Base-by-base conservation (phyloP, 2,888 invertebrate genomes). In the Andrena hattorfiana region DNA sequence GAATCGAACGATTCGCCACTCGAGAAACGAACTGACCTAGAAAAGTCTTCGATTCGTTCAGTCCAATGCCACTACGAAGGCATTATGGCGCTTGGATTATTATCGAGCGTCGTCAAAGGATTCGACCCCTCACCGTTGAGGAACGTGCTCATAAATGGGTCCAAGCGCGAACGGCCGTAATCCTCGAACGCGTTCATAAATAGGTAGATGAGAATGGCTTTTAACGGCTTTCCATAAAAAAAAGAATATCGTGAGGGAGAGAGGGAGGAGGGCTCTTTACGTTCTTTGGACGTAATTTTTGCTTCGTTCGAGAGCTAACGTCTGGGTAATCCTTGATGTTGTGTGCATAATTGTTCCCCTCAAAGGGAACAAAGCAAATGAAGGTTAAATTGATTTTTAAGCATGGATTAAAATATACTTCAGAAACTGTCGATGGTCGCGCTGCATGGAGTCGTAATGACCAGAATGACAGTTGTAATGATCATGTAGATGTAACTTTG, bases 71-170 rank as follows among this genome's bases (percentile, higher is more conserved):
- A 6, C 30, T 56, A 48, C 32, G 54, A 68, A 51, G 28, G 48
- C 30, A 62, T 75, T 75, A 32, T 42, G 26, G 60, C 77, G 67
- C 60, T 75, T 67, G 76, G 63, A 76, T 69, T 64, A 79, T 79
- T 76, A 79, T 79, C 79, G 76, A 64, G 35, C 49, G 54, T 64
- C 32, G 59, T 79, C 79, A 79, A 79, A 79, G 79, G 77, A 69
- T 69, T 59, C 42, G 16, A 59, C 76, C 69, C 76, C 70, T 54
- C 42, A 51, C 7, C 60, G 48, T 42, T 49, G 28, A 20, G 48
- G 23, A 66, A 70, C 13, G 69, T 51, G 64, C 26, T 71, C 30
- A 23, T 79, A 80, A 80, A 80, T 71, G 68, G 66, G 30, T 42
- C 42, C 51, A 23, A 66, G 64, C 54, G 35, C 67, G 76, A 75